phyloP scores from a whole-genome alignment of 2,797 vertebrate species.

The Eulemur coronatus region DNA sequence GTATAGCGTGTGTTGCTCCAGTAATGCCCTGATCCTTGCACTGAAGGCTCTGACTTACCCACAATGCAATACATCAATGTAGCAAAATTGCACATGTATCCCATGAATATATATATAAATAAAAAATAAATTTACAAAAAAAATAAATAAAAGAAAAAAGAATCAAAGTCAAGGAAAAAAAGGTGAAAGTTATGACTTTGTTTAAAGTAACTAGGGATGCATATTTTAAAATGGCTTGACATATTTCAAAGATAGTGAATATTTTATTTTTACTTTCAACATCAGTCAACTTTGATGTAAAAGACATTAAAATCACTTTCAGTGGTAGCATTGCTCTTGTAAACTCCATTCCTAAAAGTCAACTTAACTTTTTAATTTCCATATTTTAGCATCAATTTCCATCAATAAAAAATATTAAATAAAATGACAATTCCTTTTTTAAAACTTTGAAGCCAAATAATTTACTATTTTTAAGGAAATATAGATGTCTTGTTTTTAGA shows the following conservation, averaged over 20 bases:
- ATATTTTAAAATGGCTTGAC: not conserved
- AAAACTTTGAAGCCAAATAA: not conserved
- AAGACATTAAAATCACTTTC: not conserved
- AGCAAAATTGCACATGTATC: not conserved
- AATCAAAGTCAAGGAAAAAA: not conserved
- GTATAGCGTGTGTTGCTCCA: not conserved
- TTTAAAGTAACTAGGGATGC: not conserved
- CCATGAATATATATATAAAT: not conserved
- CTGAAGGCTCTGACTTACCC: not conserved
- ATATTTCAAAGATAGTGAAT: not conserved
- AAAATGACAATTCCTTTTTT: not conserved
- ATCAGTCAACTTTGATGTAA: not conserved
- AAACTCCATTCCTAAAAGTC: not conserved
- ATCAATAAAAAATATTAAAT: not conserved
- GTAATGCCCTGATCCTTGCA: not conserved
- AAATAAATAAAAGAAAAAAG: not conserved
- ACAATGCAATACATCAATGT: not conserved
- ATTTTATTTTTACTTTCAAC: not conserved
- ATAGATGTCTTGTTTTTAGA: not conserved
- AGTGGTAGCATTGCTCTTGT: not conserved
- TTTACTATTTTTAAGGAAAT: not conserved
- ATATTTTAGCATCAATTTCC: not conserved
- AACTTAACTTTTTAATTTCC: not conserved
- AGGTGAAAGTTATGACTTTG: not conserved
- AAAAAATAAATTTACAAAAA: not conserved